These are phyloP conservation scores for Mercenaria mercenaria DNA, from an alignment of 1,140 invertebrate species.

Conservation along the genomic window DNA sequence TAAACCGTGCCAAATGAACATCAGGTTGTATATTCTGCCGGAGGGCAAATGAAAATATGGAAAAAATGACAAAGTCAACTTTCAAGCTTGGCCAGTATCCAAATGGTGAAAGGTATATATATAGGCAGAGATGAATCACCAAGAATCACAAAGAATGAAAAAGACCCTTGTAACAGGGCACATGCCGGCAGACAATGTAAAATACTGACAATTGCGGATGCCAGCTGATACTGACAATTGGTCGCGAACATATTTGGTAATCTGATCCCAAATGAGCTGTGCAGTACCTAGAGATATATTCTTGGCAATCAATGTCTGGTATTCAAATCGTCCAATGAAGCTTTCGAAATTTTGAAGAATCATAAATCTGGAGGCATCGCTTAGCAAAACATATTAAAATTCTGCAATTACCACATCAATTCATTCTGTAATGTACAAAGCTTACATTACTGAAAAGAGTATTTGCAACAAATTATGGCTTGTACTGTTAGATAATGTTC, in stretches of 20 bases:
- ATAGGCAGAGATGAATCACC: background rate
- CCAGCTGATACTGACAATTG: slow-evolving; percentile 44
- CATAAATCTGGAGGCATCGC: too few species aligned
- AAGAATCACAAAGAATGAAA: background rate
- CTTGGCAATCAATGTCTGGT: background rate
- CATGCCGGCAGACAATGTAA: background rate
- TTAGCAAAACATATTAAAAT: background rate
- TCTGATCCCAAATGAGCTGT: slow-evolving; percentile 52
- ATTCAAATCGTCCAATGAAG: slow-evolving; percentile 21
- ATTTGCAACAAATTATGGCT: slow-evolving; percentile 56
- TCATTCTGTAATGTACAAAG: slow-evolving; percentile 36
- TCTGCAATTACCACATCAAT: slow-evolving; percentile 53
- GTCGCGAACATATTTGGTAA: slow-evolving; percentile 31
- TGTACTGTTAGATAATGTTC: slow-evolving; percentile 42
- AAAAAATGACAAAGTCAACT: background rate
- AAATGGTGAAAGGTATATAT: background rate
- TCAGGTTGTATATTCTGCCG: background rate
- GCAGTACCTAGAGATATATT: slow-evolving; percentile 50
- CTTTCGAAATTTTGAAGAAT: slow-evolving; percentile 19
- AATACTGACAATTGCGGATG: background rate
- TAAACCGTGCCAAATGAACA: background rate
- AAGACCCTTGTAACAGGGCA: background rate
- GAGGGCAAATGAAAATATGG: background rate
- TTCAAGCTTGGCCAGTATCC: background rate
- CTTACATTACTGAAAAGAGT: slow-evolving; percentile 2